These are phyloP conservation scores for Larimichthys crocea DNA, from an alignment of 2,113 vertebrate species.

Conservation along the genomic window DNA sequence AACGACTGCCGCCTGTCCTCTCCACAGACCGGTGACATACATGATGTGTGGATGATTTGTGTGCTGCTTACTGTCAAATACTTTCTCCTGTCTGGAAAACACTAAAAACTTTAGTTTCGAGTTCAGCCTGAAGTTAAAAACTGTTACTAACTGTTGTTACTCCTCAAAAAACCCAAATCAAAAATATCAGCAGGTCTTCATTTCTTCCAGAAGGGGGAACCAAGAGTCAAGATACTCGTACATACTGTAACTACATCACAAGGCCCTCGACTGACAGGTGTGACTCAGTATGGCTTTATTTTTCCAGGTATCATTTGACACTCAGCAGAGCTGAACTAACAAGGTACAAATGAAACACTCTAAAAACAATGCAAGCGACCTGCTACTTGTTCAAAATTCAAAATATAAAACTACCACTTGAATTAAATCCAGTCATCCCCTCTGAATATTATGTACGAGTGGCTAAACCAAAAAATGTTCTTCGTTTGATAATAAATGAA, in stretches of 20 bases:
- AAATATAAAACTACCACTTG: background rate
- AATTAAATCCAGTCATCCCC: no score
- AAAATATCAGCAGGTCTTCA: background rate
- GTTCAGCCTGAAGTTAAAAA: no score
- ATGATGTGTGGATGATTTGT: background rate
- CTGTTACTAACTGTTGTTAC: no score
- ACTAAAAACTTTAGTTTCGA: no score
- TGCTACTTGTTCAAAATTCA: background rate
- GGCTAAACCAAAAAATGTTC: background rate
- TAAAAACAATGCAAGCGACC: background rate
- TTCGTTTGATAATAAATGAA: background rate
- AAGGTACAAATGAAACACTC: background rate
- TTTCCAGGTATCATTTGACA: background rate
- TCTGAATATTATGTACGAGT: background rate
- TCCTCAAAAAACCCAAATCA: background rate
- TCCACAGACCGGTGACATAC: background rate
- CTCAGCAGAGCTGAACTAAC: background rate
- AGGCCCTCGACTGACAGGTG: no score
- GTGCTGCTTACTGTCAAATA: background rate
- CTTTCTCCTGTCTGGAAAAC: background rate
- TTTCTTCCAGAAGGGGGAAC: background rate
- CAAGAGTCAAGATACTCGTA: background rate
- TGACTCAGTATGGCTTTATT: background rate
- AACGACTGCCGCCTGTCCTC: background rate
- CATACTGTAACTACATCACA: no score